Percentiles rank a stretch among this genome's conserved stretches.
Evolutionary conservation across 2,888 invertebrate genomes (phyloP).

Genomic region (Ectemnius lituratus): DNA sequence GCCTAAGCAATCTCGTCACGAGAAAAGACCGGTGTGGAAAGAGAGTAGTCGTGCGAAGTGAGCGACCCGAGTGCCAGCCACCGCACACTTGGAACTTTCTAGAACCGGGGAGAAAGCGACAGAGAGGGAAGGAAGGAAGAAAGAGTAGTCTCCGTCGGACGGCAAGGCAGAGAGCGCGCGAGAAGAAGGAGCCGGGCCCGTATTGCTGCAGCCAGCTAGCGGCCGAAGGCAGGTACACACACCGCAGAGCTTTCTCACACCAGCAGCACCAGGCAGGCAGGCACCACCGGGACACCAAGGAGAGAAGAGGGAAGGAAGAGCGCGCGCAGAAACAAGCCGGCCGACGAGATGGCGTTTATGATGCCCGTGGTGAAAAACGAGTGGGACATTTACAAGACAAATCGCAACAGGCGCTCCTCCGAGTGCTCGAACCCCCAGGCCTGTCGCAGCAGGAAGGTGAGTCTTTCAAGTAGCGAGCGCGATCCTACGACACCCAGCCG

Average conservation of each 20-base stretch:
- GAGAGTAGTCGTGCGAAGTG: background rate
- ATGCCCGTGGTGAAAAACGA: constrained; percentile 97
- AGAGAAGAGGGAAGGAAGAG: constrained; percentile 40
- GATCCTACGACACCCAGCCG: constrained; percentile 1
- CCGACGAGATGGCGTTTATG: constrained; percentile 91
- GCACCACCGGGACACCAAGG: constrained; percentile 21
- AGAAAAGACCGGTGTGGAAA: background rate
- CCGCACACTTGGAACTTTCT: constrained; percentile 48
- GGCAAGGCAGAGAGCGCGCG: background rate
- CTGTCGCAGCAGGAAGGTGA: constrained; percentile 83
- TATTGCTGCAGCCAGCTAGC: constrained; percentile 9
- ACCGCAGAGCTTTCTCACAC: too few species aligned
- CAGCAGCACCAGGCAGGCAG: background rate
- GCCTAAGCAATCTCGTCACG: constrained; percentile 4
- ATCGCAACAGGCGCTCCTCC: constrained; percentile 86
- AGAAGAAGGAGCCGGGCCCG: constrained; percentile 3
- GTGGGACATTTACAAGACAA: constrained; percentile 94
- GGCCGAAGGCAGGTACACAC: constrained; percentile 10
- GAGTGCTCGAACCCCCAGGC: constrained; percentile 84
- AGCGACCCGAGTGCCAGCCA: constrained; percentile 9
- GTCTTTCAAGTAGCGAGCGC: constrained; percentile 35
- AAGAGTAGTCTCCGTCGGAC: background rate
- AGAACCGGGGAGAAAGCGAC: constrained; percentile 37
- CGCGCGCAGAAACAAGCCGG: constrained; percentile 35
- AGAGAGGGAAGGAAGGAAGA: constrained; percentile 8